Evolutionary conservation across 2,888 invertebrate genomes (phyloP).

Genomic region (Conops quadrifasciatus): DNA sequence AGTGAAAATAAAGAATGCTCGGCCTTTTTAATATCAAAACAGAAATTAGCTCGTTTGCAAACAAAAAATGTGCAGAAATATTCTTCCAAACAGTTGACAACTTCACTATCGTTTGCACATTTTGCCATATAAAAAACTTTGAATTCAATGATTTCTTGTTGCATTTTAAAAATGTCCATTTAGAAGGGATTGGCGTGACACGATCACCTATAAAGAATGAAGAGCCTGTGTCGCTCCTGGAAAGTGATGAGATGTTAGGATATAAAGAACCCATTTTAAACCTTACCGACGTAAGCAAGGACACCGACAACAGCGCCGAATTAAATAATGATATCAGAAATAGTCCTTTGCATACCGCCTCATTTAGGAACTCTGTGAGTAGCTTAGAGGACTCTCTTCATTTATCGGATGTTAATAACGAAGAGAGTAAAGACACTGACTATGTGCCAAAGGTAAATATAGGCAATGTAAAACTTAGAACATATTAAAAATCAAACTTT

Average conservation of each 20-base stretch:
- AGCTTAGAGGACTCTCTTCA: neutral
- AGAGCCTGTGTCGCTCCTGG: neutral
- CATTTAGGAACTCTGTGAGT: neutral
- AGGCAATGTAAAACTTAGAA: neutral
- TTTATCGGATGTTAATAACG: neutral
- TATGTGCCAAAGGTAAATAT: conserved; percentile 7
- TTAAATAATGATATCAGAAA: neutral
- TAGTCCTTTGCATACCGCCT: neutral
- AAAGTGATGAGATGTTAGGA: neutral
- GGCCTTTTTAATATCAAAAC: conserved; percentile 3
- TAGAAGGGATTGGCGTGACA: conserved; percentile 35
- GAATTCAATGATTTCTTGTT: conserved; percentile 55
- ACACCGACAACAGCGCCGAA: neutral
- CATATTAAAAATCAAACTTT: neutral
- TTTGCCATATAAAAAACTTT: conserved; percentile 57
- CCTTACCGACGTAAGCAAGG: too few species aligned
- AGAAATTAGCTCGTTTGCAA: neutral
- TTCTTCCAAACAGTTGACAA: conserved; percentile 55
- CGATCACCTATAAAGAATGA: neutral
- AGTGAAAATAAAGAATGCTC: conserved; percentile 1
- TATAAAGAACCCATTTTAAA: neutral
- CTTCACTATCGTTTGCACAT: conserved; percentile 55
- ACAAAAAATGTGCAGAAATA: conserved; percentile 56
- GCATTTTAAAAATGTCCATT: conserved; percentile 56
- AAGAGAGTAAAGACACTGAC: conserved; percentile 3